Evolutionary conservation across 2,113 vertebrate genomes (phyloP).

Genomic region (Gadus macrocephalus): DNA sequence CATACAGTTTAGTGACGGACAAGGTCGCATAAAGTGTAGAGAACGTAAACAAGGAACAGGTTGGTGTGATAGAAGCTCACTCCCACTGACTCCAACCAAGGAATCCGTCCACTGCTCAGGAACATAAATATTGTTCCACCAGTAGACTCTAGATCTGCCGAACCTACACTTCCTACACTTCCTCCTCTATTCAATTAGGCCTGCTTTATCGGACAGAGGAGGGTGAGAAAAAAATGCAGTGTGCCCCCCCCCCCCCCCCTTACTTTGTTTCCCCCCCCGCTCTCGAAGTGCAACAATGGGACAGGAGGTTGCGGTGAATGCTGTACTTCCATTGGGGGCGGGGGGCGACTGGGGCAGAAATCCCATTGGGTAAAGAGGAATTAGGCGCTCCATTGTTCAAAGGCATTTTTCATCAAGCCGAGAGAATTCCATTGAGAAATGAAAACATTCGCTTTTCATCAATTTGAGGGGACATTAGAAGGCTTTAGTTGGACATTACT

Average conservation of each 20-base stretch:
- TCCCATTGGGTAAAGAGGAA: conserved; percentile 23
- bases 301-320: conserved; percentile 23
- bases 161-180: conserved; percentile 69
- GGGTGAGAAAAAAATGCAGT: conserved; percentile 46
- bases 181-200: conserved; percentile 69
- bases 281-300: conserved; percentile 46
- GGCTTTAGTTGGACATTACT: background rate
- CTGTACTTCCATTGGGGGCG: conserved; percentile 25
- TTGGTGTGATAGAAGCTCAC: background rate
- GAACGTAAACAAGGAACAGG: too few relatives aligned
- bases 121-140: conserved; percentile 61
- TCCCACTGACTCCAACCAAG: conserved; percentile 14
- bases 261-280: conserved; percentile 31
- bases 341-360: conserved; percentile 13
- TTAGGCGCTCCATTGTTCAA: conserved; percentile 37
- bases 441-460: background rate
- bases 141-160: conserved; percentile 46
- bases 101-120: conserved; percentile 41
- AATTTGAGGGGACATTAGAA: background rate
- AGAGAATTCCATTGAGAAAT: background rate
- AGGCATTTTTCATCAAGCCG: conserved; percentile 14
- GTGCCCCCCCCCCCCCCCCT: conserved; percentile 26
- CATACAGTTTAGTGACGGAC: too few relatives aligned
- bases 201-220: conserved; percentile 56
- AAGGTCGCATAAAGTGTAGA: too few relatives aligned